Base-by-base conservation (phyloP, 2,888 invertebrate genomes). In the Lithophane semibrunnea region DNA sequence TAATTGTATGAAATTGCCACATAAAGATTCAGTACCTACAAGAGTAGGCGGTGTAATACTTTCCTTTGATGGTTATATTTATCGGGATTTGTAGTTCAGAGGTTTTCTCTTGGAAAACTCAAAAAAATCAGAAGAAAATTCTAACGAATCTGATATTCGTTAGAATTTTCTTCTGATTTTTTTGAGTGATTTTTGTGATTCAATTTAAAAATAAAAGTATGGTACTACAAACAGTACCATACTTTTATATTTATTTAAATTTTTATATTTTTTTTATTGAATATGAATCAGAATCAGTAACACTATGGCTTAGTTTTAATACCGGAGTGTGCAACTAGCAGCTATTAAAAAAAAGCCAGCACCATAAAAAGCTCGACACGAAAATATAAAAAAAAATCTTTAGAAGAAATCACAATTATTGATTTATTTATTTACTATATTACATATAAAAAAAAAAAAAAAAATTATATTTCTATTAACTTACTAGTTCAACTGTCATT, bases 11-110 rank as follows among this genome's bases (percentile, higher is more conserved):
- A 73, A 52, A 73, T 49, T 16, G 49, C 64, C 74, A 44, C 74
- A 78, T 74, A 80, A 74, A 81, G 75, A 81, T 74, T 74, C 63
- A 80, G 75, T 58, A 52, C 61, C 24, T 49, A 58, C 37, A 81
- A 21, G 58, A n/a, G 13, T 12, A 24, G 63, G 29, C 21, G 52
- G 42, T 52, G 12, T 80, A 58, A 58, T 24, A 74, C 58, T 71
- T 58, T 80, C 42, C 49, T 74, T 80, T 63, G 74, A 78, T 65
- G 81, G 56, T 80, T 78, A 74, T 81, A 44, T 49, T 52, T 64
- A 74, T 52, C 44, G 29, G 37, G 64, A 64, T 80, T 61, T 63
- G 80, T 72, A 1, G n/a, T 44, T 16, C 1, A 2, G 24, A 72
- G 37, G 2, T 52, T 52, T 56, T 7, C 13, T 13, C 18, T 29